phyloP scores from a whole-genome alignment of 2,113 vertebrate genomes.

The Symphodus melops region DNA sequence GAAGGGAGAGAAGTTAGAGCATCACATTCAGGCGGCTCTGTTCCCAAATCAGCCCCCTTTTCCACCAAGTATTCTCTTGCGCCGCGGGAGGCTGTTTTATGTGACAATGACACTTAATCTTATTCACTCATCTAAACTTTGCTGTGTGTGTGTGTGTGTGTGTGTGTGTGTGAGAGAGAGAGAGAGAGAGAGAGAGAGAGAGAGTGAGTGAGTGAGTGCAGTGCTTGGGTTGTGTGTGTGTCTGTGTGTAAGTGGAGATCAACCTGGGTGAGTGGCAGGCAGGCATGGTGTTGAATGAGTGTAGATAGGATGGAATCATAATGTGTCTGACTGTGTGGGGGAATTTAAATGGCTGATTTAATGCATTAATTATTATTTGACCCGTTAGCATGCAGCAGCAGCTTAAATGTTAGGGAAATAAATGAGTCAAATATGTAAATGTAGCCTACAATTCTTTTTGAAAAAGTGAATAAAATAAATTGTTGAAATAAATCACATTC shows the following conservation, averaged over 20 bases:
- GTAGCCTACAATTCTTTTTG: not conserved
- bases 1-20: constrained; percentile 88
- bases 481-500: not conserved
- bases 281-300: constrained; percentile 29
- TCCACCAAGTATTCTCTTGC: constrained; percentile 84
- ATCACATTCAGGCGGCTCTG: constrained; percentile 82
- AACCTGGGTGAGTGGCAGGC: constrained; percentile 27
- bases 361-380: not conserved
- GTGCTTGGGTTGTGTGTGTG: constrained; percentile 2
- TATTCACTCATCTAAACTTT: constrained; percentile 79
- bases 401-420: not conserved
- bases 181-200: constrained; percentile 76
- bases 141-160: constrained; percentile 86
- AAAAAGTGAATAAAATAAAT: not conserved
- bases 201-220: constrained; percentile 30
- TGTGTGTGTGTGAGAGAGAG: too few relatives aligned
- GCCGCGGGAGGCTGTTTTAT: constrained; percentile 90
- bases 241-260: not conserved
- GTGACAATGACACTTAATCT: constrained; percentile 93
- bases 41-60: constrained; percentile 82
- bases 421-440: too few relatives aligned
- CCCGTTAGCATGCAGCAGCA: not conserved
- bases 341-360: constrained; percentile 39
- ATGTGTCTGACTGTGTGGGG: constrained; percentile 33
- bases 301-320: constrained; percentile 12